Conservation (phyloP, 2,113 vertebrate genomes). For the Lampris megalopsis region DNA sequence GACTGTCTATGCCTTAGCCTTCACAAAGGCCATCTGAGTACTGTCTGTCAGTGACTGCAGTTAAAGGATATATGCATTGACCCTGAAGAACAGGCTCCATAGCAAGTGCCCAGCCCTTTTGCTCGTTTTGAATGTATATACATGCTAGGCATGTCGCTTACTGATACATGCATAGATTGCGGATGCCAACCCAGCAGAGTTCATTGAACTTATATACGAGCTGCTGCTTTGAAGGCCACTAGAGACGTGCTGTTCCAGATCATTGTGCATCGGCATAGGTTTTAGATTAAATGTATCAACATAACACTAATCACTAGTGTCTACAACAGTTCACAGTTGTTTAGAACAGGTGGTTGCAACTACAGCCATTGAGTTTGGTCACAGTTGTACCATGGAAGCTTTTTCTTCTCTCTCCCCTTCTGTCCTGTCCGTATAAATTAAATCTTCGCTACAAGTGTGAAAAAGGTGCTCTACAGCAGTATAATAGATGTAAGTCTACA, state of each 20-base stretch:
- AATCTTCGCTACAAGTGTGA: too few relatives aligned
- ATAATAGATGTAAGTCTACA: not conserved
- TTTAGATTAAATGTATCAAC: not conserved
- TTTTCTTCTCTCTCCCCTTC: not conserved
- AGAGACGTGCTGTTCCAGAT: not conserved
- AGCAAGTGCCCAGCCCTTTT: too few relatives aligned
- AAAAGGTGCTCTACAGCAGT: not conserved
- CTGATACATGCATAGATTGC: slow-evolving; percentile 8
- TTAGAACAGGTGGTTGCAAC: not conserved
- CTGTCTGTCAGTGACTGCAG: too few relatives aligned
- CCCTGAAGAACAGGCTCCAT: not conserved
- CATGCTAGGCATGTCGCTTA: not conserved
- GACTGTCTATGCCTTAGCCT: too few relatives aligned
- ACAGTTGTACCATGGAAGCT: not conserved
- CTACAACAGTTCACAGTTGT: not conserved
- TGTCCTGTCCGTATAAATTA: too few relatives aligned
- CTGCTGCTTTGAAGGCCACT: not conserved
- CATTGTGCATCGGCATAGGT: not conserved
- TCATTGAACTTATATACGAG: slow-evolving; percentile 12
- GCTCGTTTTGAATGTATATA: not conserved
- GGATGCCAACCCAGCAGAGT: not conserved
- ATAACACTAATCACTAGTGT: not conserved
- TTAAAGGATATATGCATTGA: too few relatives aligned
- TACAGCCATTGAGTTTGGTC: not conserved
- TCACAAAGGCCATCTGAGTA: too few relatives aligned